Evolutionary conservation across 1,140 invertebrate species (phyloP).

Genomic region (Melitaea cinxia): DNA sequence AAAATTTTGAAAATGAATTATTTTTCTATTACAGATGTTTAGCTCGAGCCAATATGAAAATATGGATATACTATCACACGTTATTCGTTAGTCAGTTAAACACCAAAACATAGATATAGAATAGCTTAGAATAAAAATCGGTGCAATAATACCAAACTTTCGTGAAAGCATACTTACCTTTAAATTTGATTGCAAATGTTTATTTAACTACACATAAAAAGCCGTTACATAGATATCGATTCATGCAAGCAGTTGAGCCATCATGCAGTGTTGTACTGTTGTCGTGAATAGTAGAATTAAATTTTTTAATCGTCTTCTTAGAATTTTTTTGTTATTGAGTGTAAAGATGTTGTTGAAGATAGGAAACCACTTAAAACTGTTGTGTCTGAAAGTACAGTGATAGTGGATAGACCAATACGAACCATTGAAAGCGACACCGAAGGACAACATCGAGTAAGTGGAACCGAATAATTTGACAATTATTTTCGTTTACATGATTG

Average conservation of each 20-base stretch:
- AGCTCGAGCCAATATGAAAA: background rate
- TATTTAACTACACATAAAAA: slow-evolving; percentile 77
- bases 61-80: background rate
- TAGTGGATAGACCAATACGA: slow-evolving; percentile 75
- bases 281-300: slow-evolving; percentile 26
- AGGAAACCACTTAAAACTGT: slow-evolving; percentile 39
- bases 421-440: slow-evolving; percentile 80
- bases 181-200: slow-evolving; percentile 23
- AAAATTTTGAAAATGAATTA: background rate
- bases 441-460: slow-evolving; percentile 74
- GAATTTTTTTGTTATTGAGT: slow-evolving; percentile 51
- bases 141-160: slow-evolving; percentile 36
- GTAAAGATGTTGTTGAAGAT: slow-evolving; percentile 27
- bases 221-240: slow-evolving; percentile 63
- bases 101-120: slow-evolving; percentile 13
- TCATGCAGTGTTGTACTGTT: slow-evolving; percentile 70
- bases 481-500: too few species aligned
- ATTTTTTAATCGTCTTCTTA: slow-evolving; percentile 45
- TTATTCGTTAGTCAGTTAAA: background rate
- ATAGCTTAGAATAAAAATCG: slow-evolving; percentile 10
- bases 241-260: slow-evolving; percentile 73
- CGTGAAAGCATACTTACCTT: slow-evolving; percentile 55
- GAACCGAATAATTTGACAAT: slow-evolving; percentile 51
- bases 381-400: slow-evolving; percentile 65
- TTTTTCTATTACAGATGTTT: background rate